These are phyloP conservation scores for Spinus pinus DNA, from an alignment of 2,797 vertebrate species.

Conservation along the genomic window DNA sequence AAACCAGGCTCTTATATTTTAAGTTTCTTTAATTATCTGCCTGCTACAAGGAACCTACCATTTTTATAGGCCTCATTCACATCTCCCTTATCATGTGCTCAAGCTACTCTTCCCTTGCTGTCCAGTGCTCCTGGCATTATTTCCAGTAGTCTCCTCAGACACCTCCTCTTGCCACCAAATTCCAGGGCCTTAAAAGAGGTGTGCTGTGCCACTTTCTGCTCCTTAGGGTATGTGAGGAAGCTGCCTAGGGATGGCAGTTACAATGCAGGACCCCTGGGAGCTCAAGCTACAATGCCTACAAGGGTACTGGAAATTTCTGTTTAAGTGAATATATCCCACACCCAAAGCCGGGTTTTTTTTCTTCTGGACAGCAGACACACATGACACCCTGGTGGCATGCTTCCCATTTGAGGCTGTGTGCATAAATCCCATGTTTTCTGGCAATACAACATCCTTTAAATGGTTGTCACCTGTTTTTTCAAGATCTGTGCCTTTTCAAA, in stretches of 20 bases:
- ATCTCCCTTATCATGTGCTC: not conserved
- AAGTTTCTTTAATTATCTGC: slow-evolving; percentile 26
- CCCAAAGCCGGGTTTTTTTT: not conserved
- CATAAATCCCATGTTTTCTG: not conserved
- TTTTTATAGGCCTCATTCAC: not conserved
- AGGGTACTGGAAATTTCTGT: not conserved
- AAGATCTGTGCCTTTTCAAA: not conserved
- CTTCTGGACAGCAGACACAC: not conserved
- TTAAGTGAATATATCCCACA: not conserved
- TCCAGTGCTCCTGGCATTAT: not conserved
- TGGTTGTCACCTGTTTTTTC: not conserved
- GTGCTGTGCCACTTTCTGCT: not conserved
- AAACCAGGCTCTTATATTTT: not conserved
- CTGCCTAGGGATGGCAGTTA: not conserved
- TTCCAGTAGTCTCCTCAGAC: not conserved
- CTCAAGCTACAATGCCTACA: too few species aligned
- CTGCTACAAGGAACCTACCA: not conserved
- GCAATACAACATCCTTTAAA: not conserved
- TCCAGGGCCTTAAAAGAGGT: not conserved
- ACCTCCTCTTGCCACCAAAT: not conserved
- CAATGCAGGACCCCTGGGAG: fast-evolving
- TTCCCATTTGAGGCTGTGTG: not conserved
- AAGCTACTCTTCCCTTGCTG: not conserved
- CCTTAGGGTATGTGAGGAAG: not conserved
- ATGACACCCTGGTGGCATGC: not conserved